Base-by-base conservation (phyloP, 1,140 invertebrate species). In the Meteorus sp. region DNA sequence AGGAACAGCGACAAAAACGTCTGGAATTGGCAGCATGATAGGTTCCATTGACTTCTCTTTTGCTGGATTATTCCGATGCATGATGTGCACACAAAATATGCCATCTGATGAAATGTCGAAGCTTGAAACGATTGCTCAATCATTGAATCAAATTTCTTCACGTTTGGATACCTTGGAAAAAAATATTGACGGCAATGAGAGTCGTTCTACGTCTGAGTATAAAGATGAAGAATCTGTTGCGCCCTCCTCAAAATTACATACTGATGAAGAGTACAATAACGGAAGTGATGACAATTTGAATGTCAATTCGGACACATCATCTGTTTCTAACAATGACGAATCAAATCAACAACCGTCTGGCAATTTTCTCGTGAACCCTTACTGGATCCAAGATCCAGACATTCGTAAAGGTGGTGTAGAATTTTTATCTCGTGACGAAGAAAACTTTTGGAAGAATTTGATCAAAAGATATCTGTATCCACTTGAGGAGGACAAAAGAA, bases 381-480 rank as follows among this genome's bases (percentile, higher is more conserved):
- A 81, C 35, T 92, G 91, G 91, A 76, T 91, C 1, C 86, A 89
- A 61, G 87, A 91, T 65, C 80, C 82, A 23, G 80, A 84, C 55
- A 69, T 93, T 1, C 82, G 83, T 37, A 74, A 84, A 55, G 86
- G 86, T 0, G 79, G 84, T 35, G 79, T 87, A 1, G 84, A 86
- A 35, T 86, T 84, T 67, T 70, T 91, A 17, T 70, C 83, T 0
- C 76, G 78, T 2, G 65, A 80, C 4, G 90, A 93, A 64, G 82
- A 84, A 59, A 75, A 80, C 11, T 93, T 93, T 71, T 93, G 89
- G 89, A 84, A 84, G 50, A 84, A 88, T 17, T 68, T 93, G 22
- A 86, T 93, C 15, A 81, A 83, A 50, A 85, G 86, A 63, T 93
- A 93, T 76, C 76, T 93, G 0, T 75, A 85, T 63, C 90, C 90